Conservation (phyloP, 2,113 vertebrate species). For the Nesogale talazaci region DNA sequence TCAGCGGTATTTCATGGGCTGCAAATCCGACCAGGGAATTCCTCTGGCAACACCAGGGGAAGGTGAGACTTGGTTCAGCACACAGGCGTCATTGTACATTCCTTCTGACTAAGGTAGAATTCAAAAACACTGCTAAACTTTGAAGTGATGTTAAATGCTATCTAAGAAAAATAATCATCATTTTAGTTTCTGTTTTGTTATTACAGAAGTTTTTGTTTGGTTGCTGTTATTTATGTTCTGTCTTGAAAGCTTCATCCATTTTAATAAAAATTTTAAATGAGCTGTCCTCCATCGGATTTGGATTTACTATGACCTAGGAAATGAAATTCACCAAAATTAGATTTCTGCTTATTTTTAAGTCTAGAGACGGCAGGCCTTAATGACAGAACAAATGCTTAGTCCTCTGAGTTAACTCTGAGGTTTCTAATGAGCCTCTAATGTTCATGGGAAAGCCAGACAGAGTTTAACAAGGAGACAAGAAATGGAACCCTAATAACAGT, state of each 20-base stretch:
- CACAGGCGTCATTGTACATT: neutral
- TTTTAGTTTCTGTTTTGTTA: conserved; percentile 49
- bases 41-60: no score
- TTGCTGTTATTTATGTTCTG: conserved; percentile 34
- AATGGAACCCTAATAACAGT: conserved; percentile 58
- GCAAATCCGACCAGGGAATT: neutral
- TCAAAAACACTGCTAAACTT: conserved; percentile 23
- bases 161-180: conserved; percentile 37
- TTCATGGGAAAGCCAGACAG: conserved; percentile 25
- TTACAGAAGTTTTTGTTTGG: conserved; percentile 50
- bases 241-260: conserved; percentile 54
- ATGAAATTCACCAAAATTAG: conserved; percentile 70
- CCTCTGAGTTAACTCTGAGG: conserved; percentile 46
- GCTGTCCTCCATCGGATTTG: conserved; percentile 40
- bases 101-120: neutral
- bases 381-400: conserved; percentile 59
- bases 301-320: conserved; percentile 50
- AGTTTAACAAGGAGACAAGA: conserved; percentile 28
- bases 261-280: conserved; percentile 66
- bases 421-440: conserved; percentile 54
- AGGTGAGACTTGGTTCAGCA: neutral
- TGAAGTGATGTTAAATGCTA: conserved; percentile 15
- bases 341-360: conserved; percentile 62
- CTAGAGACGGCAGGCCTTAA: conserved; percentile 44
- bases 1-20: neutral